Conservation (phyloP, 1,140 invertebrate genomes). For the Drosophila melanogaster region Release_6_plus_ISO1_MT NT_033777.3:11193501-11194000, state of each 20-base stretch:
- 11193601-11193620: constrained; percentile 44
- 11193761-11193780: constrained; percentile 40
- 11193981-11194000: neutral
- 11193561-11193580: constrained; percentile 83
- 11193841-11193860: constrained; percentile 64
- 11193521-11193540: constrained; percentile 42
- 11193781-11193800: constrained; percentile 77
- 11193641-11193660: constrained; percentile 28
- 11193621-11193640: neutral
- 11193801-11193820: constrained; percentile 56
- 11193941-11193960: constrained; percentile 41
- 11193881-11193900: constrained; percentile 76
- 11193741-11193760: constrained; percentile 59
- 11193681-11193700: constrained; percentile 69
- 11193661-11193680: constrained; percentile 28
- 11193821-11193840: constrained; percentile 6
- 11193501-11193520: constrained; percentile 29
- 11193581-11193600: constrained; percentile 80
- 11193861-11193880: constrained; percentile 81
- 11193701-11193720: constrained; percentile 41
- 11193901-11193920: constrained; percentile 58
- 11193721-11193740: constrained; percentile 14
- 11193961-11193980: neutral
- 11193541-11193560: constrained; percentile 78
- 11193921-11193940: constrained; percentile 50